phyloP scores from a whole-genome alignment of 2,888 invertebrate species.

The Endomychus coccineus region DNA sequence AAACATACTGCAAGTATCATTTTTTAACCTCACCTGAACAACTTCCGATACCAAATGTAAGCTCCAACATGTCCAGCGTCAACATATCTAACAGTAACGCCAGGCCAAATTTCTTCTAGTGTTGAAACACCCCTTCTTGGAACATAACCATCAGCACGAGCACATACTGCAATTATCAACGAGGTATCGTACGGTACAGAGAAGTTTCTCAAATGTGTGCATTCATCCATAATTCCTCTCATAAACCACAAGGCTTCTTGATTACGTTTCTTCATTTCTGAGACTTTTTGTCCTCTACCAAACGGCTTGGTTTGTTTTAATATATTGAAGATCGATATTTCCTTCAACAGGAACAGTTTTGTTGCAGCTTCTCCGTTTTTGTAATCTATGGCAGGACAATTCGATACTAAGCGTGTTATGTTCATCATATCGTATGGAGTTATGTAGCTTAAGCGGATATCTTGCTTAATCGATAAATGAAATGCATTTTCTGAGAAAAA shows the following conservation, averaged over 20 bases:
- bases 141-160: constrained; percentile 84
- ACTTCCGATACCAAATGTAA: constrained; percentile 77
- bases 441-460: constrained; percentile 26
- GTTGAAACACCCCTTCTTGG: constrained; percentile 77
- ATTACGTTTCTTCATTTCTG: constrained; percentile 61
- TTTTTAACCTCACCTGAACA: constrained; percentile 84
- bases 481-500: constrained; percentile 24
- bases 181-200: constrained; percentile 81
- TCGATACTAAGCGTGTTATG: constrained; percentile 20
- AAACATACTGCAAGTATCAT: too few species aligned
- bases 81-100: constrained; percentile 78
- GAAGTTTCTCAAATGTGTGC: constrained; percentile 93
- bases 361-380: constrained; percentile 22
- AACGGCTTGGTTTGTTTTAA: constrained; percentile 17
- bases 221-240: constrained; percentile 98
- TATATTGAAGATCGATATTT: constrained; percentile 20
- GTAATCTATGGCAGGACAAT: constrained; percentile 28
- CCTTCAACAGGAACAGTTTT: constrained; percentile 14
- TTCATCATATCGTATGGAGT: constrained; percentile 37
- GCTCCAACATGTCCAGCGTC: constrained; percentile 87
- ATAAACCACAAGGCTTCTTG: constrained; percentile 85
- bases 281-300: constrained; percentile 19
- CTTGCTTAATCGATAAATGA: constrained; percentile 17
- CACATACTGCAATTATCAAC: constrained; percentile 84
- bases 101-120: constrained; percentile 88